Base-by-base conservation (phyloP, 30 jellyfish, hydroid and myxozoan genomes). In the Nemopilema nomurai region DNA sequence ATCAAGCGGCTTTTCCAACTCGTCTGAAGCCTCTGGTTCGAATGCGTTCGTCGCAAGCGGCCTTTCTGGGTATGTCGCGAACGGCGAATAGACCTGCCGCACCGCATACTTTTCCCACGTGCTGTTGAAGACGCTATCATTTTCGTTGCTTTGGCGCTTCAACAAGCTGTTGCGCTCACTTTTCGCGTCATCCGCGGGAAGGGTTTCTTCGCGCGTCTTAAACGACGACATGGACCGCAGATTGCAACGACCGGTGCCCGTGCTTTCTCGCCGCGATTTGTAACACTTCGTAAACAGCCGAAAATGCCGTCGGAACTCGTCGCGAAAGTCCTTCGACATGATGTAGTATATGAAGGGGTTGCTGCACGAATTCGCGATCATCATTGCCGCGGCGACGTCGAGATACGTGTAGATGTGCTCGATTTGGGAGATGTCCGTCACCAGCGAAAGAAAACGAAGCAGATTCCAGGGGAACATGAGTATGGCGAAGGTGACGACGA, bases 391-490 rank as follows among this genome's bases (percentile, higher is more conserved):
- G 1, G 91, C 76, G 20, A 90, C 41, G 24, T 71, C 80, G 57
- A 85, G 49, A 33, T 76, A 87, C 8, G 84, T 51, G 67, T 51
- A n/a, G 25, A 77, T 49, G 67, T 87, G 69, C 32, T 67, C 49
- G 21, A 92, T 68, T 27, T 71, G 1, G 0, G 78, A n/a, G 0
- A 91, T 30, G 31, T 81, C 89, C 82, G 64, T 87, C 0, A 79
- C 79, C 19, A 87, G 81, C 18, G 94, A 57, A 23, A 92, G 81
- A 29, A 87, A 23, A 16, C 98, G 98, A 21, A 87, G 1, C 33
- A 84, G 51, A 83, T 82, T 92, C 96, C 96, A 92, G 0, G 98
- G 98, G 19, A 92, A 82, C 96, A 92, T 88, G 32, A 92, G 69
- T 28, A 92, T 18, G 16, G 96, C 89, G 79, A 92, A 92, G 20